These are phyloP conservation scores for Pristionchus entomophagus DNA, from an alignment of 2,888 invertebrate genomes.

Conservation along the genomic window DNA sequence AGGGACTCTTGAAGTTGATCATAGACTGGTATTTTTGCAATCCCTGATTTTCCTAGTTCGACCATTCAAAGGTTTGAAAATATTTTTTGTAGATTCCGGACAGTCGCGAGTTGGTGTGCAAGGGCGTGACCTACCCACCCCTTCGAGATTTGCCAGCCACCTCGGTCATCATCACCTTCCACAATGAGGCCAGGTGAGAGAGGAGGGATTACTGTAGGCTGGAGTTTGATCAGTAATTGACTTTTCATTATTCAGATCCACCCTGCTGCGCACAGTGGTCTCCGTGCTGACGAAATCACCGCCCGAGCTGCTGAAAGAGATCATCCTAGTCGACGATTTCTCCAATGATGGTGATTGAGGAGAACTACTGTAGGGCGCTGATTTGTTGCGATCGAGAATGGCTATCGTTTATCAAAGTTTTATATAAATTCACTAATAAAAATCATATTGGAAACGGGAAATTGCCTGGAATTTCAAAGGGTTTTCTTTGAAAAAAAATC, in stretches of 20 bases:
- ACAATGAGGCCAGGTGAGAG: slow-evolving; percentile 84
- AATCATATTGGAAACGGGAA: neutral
- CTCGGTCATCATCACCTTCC: slow-evolving; percentile 96
- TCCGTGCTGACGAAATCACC: slow-evolving; percentile 86
- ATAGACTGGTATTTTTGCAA: neutral
- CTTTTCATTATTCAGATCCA: slow-evolving; percentile 81
- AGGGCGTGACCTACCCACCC: slow-evolving; percentile 36
- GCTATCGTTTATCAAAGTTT: neutral
- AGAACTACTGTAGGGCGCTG: neutral
- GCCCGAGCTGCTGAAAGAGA: slow-evolving; percentile 92
- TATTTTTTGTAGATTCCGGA: slow-evolving; percentile 84
- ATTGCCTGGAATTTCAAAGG: no score
- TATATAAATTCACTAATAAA: no score
- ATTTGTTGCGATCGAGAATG: neutral
- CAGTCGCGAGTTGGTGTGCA: slow-evolving; percentile 83
- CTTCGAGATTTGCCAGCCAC: slow-evolving; percentile 84
- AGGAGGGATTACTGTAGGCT: neutral
- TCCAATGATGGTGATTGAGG: slow-evolving; percentile 91
- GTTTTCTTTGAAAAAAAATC: no score
- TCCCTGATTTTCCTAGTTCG: neutral
- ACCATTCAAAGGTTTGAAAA: neutral
- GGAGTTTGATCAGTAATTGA: neutral
- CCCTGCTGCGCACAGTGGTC: slow-evolving; percentile 88
- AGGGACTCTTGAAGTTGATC: neutral
- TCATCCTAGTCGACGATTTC: slow-evolving; percentile 96